phyloP scores from a whole-genome alignment of 2,888 invertebrate genomes.

The Heliconius sara region DNA sequence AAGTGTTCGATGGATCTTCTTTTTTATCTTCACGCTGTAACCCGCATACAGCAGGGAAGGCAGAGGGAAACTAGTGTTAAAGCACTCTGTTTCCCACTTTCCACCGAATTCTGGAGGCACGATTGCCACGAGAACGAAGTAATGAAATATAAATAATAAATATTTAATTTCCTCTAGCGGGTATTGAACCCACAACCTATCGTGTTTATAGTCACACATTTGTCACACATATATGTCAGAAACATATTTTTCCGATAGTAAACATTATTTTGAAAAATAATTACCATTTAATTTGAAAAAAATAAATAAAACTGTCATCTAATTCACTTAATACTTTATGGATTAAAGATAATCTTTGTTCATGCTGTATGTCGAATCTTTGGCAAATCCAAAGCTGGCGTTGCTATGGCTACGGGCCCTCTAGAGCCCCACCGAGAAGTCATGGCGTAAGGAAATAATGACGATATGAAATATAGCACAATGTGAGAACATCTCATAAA shows the following conservation, averaged over 20 bases:
- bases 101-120: too few relatives aligned
- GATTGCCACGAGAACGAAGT: too few relatives aligned
- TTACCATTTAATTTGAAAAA: background rate
- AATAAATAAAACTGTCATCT: background rate
- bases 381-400: slow-evolving; percentile 70
- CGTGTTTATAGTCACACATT: too few relatives aligned
- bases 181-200: too few relatives aligned
- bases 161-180: too few relatives aligned
- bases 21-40: too few relatives aligned
- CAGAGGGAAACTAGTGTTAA: too few relatives aligned
- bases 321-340: slow-evolving; percentile 6
- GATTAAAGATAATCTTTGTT: slow-evolving; percentile 50
- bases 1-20: too few relatives aligned
- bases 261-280: background rate
- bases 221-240: too few relatives aligned
- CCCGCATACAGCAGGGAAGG: too few relatives aligned
- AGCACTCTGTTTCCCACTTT: too few relatives aligned
- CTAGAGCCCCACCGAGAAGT: slow-evolving; percentile 62
- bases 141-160: too few relatives aligned
- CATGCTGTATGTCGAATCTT: slow-evolving; percentile 67
- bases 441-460: slow-evolving; percentile 75
- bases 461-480: slow-evolving; percentile 70
- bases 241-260: background rate
- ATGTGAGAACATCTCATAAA: slow-evolving; percentile 48
- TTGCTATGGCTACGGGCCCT: slow-evolving; percentile 69